Base-by-base conservation (phyloP, 2,888 invertebrate genomes). In the Cephus runcator region DNA sequence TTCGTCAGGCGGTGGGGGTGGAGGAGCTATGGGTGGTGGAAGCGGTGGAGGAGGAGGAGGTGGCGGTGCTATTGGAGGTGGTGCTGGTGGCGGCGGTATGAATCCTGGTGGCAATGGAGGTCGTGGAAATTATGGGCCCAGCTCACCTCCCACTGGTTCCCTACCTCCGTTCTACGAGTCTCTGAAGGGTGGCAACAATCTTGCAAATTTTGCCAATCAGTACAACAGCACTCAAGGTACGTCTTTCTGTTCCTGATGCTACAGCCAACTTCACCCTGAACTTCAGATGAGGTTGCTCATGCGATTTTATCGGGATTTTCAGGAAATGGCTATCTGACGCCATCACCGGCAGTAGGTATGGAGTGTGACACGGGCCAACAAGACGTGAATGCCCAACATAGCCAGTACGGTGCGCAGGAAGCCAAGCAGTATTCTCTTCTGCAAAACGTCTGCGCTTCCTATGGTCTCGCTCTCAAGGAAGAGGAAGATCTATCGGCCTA, bases 131-230 rank as follows among this genome's bases (percentile, higher is more conserved):
- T 97, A 97, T 89, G 97, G 97, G 3, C 97, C 97, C 11, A 97
- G 96, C 85, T 97, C 97, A 86, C 97, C 97, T 76, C 97, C 97
- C 1, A 97, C 96, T 0, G 97, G 96, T 23, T 96, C 96, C 76
- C 92, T 97, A 80, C 97, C 97, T n/a, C 97, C 97, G 1, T 97
- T 97, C 88, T 97, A 97, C 90, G 97, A 97, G 92, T 96, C 96
- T 12, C 93, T 97, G 0, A 97, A 97, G 91, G 95, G 95, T 76
- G 96, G 96, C 23, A 96, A 96, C 87, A 95, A 94, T 83, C 93
- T 94, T 15, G 93, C 93, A 75, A 94, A 93, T 84, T 94, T 94
- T 40, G 93, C 93, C 79, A 94, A 93, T 82, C 93, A 93, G 80
- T 96, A 94, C 87, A 95, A 95, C 88, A 94, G 86, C 36, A 86